Evolutionary conservation across 1,140 invertebrate species (phyloP), one percentile per base, ranked within the genome.

Genomic region (Orussus abietinus): DNA sequence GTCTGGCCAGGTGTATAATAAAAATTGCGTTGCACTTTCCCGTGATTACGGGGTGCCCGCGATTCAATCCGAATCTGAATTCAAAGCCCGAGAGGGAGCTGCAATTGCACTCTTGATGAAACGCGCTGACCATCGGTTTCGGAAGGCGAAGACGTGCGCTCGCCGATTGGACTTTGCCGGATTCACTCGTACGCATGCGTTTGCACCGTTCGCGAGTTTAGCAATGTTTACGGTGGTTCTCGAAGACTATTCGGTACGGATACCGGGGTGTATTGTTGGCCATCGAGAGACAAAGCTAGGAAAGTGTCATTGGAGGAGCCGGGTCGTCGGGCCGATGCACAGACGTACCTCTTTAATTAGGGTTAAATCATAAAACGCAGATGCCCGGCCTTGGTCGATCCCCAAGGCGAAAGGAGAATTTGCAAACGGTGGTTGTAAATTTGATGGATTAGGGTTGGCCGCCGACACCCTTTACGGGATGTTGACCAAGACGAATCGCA

Each of bases 301-400:
- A 10, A 12, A 38, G 36, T 38, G 36, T 45, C 31, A 28, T 40
- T 18, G 22, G 28, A 36, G 28, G 34, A 21, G 35, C 37, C 46
- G 42, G 38, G 5, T 25, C 22, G 13, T 33, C 22, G 29, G 40
- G 21, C 29, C 30, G n/a, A n/a, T 18, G 9, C 9, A 47, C 38
- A 30, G 34, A 42, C 25, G 40, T 66, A 62, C 62, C 60, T 67
- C 64, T 64, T 64, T 57, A 68, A 69, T 67, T 67, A 60, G 65
- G 62, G 60, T 66, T 64, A 66, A 67, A 66, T 59, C 59, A 39
- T 62, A 59, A 64, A 66, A 57, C 22, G 43, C 38, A 50, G 41
- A 38, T 15, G 34, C 41, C 34, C 42, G 44, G 18, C 49, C 54
- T 55, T 66, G 55, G 32, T 13, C 32, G 18, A 38, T 36, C 21